Percentiles rank a stretch among this genome's conserved stretches.
phyloP scores from a whole-genome alignment of 2,888 invertebrate species.

The Acrobasis repandana region DNA sequence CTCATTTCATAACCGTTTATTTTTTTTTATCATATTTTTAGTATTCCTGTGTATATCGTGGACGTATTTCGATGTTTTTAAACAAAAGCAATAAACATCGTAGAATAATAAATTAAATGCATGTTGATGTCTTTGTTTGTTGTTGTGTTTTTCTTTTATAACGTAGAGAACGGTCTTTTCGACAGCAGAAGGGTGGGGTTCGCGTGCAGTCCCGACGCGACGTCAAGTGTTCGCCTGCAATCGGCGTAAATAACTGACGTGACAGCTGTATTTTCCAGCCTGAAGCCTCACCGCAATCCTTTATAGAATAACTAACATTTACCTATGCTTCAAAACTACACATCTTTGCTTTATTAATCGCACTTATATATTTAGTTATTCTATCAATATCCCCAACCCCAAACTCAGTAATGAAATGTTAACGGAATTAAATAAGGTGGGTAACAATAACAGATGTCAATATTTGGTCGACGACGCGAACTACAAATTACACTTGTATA shows the following conservation, averaged over 20 bases:
- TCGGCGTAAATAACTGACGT: slow-evolving; percentile 40
- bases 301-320: slow-evolving; percentile 22
- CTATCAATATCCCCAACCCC: background rate
- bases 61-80: background rate
- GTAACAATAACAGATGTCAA: slow-evolving; percentile 3
- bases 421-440: slow-evolving; percentile 6
- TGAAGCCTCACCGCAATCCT: slow-evolving; percentile 28
- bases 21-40: background rate
- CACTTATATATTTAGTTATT: background rate
- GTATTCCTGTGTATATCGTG: background rate
- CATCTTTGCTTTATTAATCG: background rate
- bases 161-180: background rate
- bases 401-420: background rate
- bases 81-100: background rate
- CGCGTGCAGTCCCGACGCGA: background rate
- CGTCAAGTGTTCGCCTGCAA: slow-evolving; percentile 17
- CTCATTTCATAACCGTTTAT: background rate
- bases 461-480: background rate
- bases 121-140: background rate
- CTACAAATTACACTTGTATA: slow-evolving; percentile 20
- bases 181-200: background rate
- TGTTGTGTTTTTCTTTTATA: background rate
- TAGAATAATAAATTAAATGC: background rate
- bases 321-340: background rate
- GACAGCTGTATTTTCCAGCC: slow-evolving; percentile 39